These are phyloP conservation scores for Aelia acuminata DNA, from an alignment of 2,888 invertebrate genomes.

Conservation along the genomic window DNA sequence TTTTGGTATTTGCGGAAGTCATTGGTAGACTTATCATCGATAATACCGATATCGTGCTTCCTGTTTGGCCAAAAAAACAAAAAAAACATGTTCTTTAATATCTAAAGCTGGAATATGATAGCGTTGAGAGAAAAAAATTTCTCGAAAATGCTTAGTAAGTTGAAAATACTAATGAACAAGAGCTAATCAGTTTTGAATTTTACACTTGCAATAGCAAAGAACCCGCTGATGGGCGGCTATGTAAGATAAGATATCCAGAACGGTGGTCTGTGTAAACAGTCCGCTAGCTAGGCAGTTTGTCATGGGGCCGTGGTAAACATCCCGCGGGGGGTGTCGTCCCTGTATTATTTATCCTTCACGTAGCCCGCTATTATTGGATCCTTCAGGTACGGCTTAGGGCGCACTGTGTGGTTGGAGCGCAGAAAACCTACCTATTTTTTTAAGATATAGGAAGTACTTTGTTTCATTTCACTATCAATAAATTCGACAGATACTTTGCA, in stretches of 20 bases:
- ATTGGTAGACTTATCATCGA: background rate
- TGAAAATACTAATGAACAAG: background rate
- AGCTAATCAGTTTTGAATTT: conserved; percentile 2
- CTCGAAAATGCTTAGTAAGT: background rate
- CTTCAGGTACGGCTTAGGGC: too few relatives aligned
- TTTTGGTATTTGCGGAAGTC: background rate
- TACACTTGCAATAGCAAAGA: conserved; percentile 6
- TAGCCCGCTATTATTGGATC: background rate
- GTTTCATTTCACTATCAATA: too few relatives aligned
- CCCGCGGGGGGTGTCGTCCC: background rate
- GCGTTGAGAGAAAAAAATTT: background rate
- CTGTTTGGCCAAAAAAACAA: background rate
- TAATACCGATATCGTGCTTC: background rate
- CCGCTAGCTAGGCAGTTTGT: background rate
- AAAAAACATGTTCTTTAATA: background rate
- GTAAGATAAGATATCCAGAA: conserved; percentile 7
- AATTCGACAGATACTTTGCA: too few relatives aligned
- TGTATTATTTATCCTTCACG: background rate
- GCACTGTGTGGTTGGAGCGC: too few relatives aligned
- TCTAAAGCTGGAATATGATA: conserved; percentile 1
- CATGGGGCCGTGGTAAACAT: background rate
- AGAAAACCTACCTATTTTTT: too few relatives aligned
- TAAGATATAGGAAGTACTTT: too few relatives aligned
- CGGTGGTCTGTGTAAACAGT: conserved; percentile 31
- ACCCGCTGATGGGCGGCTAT: background rate